Evolutionary conservation across 2,113 vertebrate species (phyloP).

Genomic region (Trichechus manatus): DNA sequence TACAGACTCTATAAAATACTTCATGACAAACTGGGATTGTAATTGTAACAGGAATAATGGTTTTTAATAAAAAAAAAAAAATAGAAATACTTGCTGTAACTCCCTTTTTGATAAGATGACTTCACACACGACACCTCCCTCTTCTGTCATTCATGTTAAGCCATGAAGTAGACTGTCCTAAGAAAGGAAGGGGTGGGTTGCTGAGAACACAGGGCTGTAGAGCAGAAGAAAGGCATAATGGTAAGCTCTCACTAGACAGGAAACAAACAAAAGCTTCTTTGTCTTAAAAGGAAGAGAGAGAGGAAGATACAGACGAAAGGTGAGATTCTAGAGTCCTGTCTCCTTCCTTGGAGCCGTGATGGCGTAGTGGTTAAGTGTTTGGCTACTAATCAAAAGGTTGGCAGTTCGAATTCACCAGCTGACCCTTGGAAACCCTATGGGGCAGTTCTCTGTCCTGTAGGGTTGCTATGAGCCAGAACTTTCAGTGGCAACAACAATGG

Average conservation of each 20-base stretch:
- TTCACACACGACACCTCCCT: neutral
- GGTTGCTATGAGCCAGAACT: too few relatives aligned
- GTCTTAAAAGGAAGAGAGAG: neutral
- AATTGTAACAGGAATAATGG: neutral
- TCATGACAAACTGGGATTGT: neutral
- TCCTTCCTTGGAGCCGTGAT: too few relatives aligned
- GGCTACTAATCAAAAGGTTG: too few relatives aligned
- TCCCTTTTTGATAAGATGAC: neutral
- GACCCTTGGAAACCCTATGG: too few relatives aligned
- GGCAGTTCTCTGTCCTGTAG: too few relatives aligned
- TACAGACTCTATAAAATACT: neutral
- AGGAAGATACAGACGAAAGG: neutral
- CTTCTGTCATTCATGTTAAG: too few relatives aligned
- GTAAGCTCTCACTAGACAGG: neutral
- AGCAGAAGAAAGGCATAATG: neutral
- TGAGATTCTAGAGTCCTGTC: too few relatives aligned
- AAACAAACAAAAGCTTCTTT: neutral
- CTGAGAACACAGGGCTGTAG: neutral
- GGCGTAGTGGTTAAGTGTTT: too few relatives aligned
- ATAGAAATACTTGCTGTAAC: neutral
- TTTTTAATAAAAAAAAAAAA: neutral
- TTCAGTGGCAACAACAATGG: too few relatives aligned
- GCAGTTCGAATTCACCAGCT: too few relatives aligned
- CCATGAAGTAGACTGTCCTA: neutral
- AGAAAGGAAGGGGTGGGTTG: neutral